A percentile compares a stretch with the other conserved stretches of the same genome.
Conservation (phyloP, 2,888 invertebrate species). For the Nomada hirtipes region DNA sequence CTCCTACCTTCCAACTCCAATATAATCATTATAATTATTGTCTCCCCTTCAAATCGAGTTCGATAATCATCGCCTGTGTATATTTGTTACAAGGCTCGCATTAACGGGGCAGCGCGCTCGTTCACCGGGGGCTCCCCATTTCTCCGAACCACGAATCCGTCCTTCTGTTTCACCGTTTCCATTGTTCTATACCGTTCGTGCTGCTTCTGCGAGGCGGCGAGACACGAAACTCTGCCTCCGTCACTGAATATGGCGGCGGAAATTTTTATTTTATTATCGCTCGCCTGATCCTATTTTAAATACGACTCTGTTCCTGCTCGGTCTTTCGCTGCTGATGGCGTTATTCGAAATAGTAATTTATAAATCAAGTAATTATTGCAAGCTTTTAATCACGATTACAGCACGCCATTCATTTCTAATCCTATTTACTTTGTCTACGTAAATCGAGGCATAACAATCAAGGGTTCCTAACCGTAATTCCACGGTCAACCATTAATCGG, state of each 20-base stretch:
- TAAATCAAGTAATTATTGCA: too few species aligned
- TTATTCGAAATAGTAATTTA: too few species aligned
- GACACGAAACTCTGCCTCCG: conserved; percentile 12
- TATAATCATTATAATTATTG: conserved; percentile 83
- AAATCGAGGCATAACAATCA: too few species aligned
- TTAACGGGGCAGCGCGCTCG: conserved; percentile 40
- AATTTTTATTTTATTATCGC: not conserved
- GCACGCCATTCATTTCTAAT: too few species aligned
- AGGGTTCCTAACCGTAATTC: not conserved
- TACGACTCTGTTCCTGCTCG: too few species aligned
- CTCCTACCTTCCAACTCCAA: conserved; percentile 80
- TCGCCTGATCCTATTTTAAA: too few species aligned
- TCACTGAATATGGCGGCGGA: not conserved
- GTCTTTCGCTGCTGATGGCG: too few species aligned
- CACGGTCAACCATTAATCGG: conserved; percentile 15
- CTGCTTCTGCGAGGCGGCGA: conserved; percentile 1
- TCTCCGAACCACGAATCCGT: conserved; percentile 54
- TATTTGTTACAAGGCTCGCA: conserved; percentile 72
- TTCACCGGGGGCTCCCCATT: conserved; percentile 42
- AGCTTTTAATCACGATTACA: too few species aligned
- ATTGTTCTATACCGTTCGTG: conserved; percentile 35
- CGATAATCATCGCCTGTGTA: conserved; percentile 80
- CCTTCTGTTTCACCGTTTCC: conserved; percentile 33
- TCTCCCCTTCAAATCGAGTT: conserved; percentile 80
- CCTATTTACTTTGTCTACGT: too few species aligned